phyloP scores from a whole-genome alignment of 1,140 invertebrate species.

The Artemia franciscana region DNA sequence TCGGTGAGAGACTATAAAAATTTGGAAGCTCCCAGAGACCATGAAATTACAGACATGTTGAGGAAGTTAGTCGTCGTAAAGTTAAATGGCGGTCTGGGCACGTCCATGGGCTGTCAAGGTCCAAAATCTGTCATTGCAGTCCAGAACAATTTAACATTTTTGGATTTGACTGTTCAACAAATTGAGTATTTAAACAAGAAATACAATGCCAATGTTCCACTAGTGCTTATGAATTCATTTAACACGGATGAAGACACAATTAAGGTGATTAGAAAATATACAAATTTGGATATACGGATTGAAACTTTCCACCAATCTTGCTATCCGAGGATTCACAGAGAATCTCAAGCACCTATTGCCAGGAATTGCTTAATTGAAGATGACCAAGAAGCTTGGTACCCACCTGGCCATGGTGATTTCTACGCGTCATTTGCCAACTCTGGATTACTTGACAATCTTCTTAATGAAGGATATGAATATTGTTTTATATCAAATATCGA shows the following conservation, averaged over 20 bases:
- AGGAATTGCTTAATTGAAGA: constrained; percentile 40
- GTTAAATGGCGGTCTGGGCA: constrained; percentile 93
- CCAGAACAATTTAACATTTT: constrained; percentile 87
- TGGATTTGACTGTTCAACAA: constrained; percentile 95
- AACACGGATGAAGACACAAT: constrained; percentile 97
- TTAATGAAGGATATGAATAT: constrained; percentile 66
- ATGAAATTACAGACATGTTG: constrained; percentile 50
- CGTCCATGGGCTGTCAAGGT: constrained; percentile 97
- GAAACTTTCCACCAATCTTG: constrained; percentile 93
- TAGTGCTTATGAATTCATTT: constrained; percentile 98
- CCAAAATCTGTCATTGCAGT: constrained; percentile 95
- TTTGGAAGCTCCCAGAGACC: constrained; percentile 37
- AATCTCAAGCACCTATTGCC: constrained; percentile 76
- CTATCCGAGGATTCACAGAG: constrained; percentile 80
- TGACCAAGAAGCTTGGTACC: constrained; percentile 44
- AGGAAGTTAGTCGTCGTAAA: constrained; percentile 93
- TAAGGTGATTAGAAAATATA: constrained; percentile 80
- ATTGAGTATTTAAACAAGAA: constrained; percentile 95
- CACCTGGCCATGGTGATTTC: constrained; percentile 82
- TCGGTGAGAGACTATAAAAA: constrained; percentile 50
- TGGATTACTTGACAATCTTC: constrained; percentile 69
- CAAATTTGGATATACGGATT: constrained; percentile 77
- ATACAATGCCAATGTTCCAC: constrained; percentile 79
- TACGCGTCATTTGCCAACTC: constrained; percentile 89
- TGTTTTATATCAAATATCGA: constrained; percentile 99